A percentile compares a stretch with the other conserved stretches of the same genome.
These are phyloP conservation scores for Rhinichthys klamathensis DNA, from an alignment of 2,113 vertebrate species.

Conservation along the genomic window DNA sequence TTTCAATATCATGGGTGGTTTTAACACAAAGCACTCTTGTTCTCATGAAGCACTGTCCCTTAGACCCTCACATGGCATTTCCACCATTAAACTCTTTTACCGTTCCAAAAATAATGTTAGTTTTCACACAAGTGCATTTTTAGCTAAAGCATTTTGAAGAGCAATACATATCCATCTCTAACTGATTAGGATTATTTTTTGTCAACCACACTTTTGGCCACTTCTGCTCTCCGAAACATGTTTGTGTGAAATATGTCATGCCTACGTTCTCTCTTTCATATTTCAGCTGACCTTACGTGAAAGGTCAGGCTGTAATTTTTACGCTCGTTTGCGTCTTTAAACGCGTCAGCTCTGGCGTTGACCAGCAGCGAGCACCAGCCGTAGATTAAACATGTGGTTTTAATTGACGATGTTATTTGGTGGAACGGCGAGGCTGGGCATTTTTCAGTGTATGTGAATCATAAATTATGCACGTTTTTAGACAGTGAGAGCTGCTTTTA, in stretches of 20 bases:
- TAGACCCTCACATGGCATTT: constrained; percentile 50
- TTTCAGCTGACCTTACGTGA: constrained; percentile 30
- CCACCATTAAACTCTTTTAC: constrained; percentile 57
- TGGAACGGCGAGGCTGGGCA: constrained; percentile 60
- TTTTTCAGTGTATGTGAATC: constrained; percentile 52
- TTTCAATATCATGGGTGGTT: constrained; percentile 69
- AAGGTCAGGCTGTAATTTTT: constrained; percentile 51
- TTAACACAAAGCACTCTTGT: constrained; percentile 51
- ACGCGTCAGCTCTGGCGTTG: constrained; percentile 36
- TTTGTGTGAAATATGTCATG: constrained; percentile 65
- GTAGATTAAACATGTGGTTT: constrained; percentile 80
- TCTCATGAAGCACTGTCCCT: constrained; percentile 42
- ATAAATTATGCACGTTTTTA: constrained; percentile 72
- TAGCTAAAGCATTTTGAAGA: constrained; percentile 78
- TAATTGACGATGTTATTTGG: constrained; percentile 79
- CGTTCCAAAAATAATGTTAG: constrained; percentile 50
- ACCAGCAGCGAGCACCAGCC: constrained; percentile 52
- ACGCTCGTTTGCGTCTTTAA: constrained; percentile 46
- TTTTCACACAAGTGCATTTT: constrained; percentile 52
- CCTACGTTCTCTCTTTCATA: constrained; percentile 63
- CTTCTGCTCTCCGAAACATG: constrained; percentile 61
- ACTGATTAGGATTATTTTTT: constrained; percentile 54
- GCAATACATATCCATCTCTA: constrained; percentile 60
- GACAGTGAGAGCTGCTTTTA: constrained; percentile 66
- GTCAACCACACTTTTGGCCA: constrained; percentile 69